phyloP scores from a whole-genome alignment of 2,888 invertebrate species.

The Malthinus seriepunctatus region DNA sequence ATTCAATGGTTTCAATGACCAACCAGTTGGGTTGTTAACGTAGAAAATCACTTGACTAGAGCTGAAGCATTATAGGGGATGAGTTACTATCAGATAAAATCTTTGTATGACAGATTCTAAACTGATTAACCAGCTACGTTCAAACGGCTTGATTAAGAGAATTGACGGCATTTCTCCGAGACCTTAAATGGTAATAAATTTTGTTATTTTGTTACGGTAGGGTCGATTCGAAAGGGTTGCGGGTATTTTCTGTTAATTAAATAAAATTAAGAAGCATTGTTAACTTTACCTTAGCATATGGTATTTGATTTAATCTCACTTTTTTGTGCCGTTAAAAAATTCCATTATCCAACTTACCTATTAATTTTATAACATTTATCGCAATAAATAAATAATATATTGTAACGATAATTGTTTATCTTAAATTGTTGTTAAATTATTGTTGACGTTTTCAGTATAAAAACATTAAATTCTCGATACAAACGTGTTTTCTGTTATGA shows the following conservation, averaged over 20 bases:
- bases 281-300: background rate
- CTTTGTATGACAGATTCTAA: slow-evolving; percentile 45
- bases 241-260: slow-evolving; percentile 40
- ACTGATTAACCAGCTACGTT: slow-evolving; percentile 33
- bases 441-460: too few relatives aligned
- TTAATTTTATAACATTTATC: background rate
- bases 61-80: slow-evolving; percentile 28
- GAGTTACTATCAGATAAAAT: slow-evolving; percentile 42
- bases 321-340: too few relatives aligned
- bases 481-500: too few relatives aligned
- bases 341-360: background rate
- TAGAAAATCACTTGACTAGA: slow-evolving; percentile 35
- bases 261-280: slow-evolving; percentile 43
- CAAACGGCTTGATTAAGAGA: slow-evolving; percentile 47
- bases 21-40: slow-evolving; percentile 26
- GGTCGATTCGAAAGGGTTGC: slow-evolving; percentile 29
- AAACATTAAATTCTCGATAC: too few relatives aligned
- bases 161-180: slow-evolving; percentile 45
- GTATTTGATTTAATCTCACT: background rate
- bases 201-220: slow-evolving; percentile 30
- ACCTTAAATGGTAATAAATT: slow-evolving; percentile 48
- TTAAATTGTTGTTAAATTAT: too few relatives aligned
- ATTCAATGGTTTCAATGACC: slow-evolving; percentile 43
- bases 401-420: too few relatives aligned
- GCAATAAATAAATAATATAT: too few relatives aligned